Percentiles rank a stretch among this genome's conserved stretches.
These are phyloP conservation scores for Tortricodes alternella DNA, from an alignment of 2,888 invertebrate species.

Conservation along the genomic window DNA sequence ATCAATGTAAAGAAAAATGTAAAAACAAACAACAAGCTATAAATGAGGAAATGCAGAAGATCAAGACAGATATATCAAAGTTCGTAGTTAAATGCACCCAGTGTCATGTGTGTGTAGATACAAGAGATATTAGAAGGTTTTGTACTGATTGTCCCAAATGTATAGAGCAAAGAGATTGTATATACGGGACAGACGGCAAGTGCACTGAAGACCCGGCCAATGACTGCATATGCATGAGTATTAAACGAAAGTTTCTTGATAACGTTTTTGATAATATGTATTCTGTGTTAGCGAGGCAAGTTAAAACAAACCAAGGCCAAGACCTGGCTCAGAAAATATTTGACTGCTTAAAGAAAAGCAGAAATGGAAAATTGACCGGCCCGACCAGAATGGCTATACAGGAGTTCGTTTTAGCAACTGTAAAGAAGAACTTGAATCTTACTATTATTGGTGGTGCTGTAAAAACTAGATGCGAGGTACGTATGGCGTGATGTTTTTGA, in stretches of 20 bases:
- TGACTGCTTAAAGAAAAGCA: slow-evolving; percentile 57
- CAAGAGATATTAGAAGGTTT: slow-evolving; percentile 52
- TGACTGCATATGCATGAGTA: slow-evolving; percentile 64
- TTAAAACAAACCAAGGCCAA: slow-evolving; percentile 55
- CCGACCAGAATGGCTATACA: slow-evolving; percentile 56
- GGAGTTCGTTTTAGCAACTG: slow-evolving; percentile 59
- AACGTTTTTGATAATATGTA: slow-evolving; percentile 77
- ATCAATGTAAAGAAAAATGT: slow-evolving; percentile 61
- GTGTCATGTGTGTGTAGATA: slow-evolving; percentile 62
- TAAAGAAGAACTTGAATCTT: slow-evolving; percentile 68
- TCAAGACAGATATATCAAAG: slow-evolving; percentile 50
- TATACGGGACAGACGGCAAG: slow-evolving; percentile 44
- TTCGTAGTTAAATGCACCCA: slow-evolving; percentile 49
- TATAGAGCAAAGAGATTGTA: slow-evolving; percentile 52
- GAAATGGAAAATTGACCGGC: slow-evolving; percentile 64
- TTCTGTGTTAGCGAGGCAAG: slow-evolving; percentile 59
- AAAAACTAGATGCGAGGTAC: slow-evolving; percentile 74
- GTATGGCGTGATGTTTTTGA: not conserved
- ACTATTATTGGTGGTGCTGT: slow-evolving; percentile 74
- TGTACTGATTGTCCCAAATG: slow-evolving; percentile 71
- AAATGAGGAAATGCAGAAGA: slow-evolving; percentile 49
- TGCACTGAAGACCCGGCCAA: slow-evolving; percentile 50
- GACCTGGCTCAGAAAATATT: slow-evolving; percentile 59
- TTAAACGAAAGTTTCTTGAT: slow-evolving; percentile 65
- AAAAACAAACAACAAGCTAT: slow-evolving; percentile 50